phyloP scores from a whole-genome alignment of 1,140 invertebrate genomes.

The Drosophila navojoa region DNA sequence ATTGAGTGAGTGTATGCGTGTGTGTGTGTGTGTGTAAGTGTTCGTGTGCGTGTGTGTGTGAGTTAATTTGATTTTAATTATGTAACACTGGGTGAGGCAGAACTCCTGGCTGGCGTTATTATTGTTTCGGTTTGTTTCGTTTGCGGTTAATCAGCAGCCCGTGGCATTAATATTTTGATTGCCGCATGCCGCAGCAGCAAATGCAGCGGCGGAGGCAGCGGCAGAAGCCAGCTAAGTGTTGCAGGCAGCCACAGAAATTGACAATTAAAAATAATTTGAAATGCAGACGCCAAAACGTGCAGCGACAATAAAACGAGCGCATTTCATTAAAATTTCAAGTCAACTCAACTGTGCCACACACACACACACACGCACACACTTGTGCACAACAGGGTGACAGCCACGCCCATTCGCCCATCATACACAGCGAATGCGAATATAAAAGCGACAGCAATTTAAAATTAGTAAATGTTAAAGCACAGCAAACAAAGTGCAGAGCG shows the following conservation, averaged over 20 bases:
- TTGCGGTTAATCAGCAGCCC: constrained; percentile 75
- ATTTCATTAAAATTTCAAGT: constrained; percentile 80
- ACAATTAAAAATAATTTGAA: constrained; percentile 81
- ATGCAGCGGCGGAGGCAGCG: constrained; percentile 1
- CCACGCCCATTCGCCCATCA: constrained; percentile 17
- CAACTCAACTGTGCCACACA: constrained; percentile 62
- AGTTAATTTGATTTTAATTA: constrained; percentile 81
- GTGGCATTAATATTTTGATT: constrained; percentile 78
- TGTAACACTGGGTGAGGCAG: constrained; percentile 47
- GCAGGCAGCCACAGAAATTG: constrained; percentile 53
- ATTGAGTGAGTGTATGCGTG: constrained; percentile 18
- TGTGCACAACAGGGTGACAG: constrained; percentile 14
- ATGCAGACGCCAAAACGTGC: constrained; percentile 57
- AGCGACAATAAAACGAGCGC: constrained; percentile 53
- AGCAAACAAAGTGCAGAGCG: constrained; percentile 13
- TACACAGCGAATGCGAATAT: constrained; percentile 1
- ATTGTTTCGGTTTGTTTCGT: constrained; percentile 43
- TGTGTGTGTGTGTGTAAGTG: background rate
- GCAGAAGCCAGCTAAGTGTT: constrained; percentile 12
- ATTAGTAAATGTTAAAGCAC: constrained; percentile 76
- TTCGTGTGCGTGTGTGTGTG: constrained; percentile 27
- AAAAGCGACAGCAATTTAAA: constrained; percentile 67
- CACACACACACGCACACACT: constrained; percentile 47
- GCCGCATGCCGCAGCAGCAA: constrained; percentile 32
- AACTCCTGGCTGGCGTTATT: constrained; percentile 13